phyloP scores from a whole-genome alignment of 2,113 vertebrate species.

The Eulemur macaco region DNA sequence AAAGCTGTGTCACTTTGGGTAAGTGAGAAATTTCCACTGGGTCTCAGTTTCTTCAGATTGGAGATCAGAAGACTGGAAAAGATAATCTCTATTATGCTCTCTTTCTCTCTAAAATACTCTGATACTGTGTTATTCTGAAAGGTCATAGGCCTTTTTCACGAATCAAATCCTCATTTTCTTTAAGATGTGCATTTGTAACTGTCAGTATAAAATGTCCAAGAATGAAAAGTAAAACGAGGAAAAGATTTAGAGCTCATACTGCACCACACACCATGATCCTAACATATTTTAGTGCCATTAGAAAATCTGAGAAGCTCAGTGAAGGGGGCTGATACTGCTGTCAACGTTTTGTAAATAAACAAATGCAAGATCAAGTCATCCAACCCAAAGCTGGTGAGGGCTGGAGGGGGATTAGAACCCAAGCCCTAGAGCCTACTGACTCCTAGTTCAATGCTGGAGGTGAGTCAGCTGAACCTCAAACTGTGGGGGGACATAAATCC shows the following conservation, averaged over 20 bases:
- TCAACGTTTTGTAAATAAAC: neutral
- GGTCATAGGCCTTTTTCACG: neutral
- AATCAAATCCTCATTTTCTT: constrained; percentile 18
- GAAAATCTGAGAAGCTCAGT: neutral
- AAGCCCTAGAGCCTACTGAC: neutral
- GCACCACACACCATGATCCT: neutral
- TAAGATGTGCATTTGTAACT: neutral
- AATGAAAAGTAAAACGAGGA: neutral
- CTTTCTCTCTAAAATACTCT: neutral
- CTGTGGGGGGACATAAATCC: neutral
- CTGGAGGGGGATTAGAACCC: accelerated
- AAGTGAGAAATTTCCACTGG: neutral
- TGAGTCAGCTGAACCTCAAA: accelerated
- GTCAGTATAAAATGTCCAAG: neutral
- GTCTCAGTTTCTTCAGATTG: neutral
- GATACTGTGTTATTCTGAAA: constrained; percentile 22
- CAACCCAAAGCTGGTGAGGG: accelerated
- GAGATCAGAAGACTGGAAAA: neutral
- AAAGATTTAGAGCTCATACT: neutral
- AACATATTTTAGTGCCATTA: neutral
- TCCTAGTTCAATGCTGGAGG: neutral
- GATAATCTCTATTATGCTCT: neutral
- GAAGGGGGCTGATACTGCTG: neutral
- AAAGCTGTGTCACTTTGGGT: neutral
- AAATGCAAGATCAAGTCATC: neutral